These are phyloP conservation scores for Scylla paramamosain DNA, from an alignment of 1,140 invertebrate species.

Conservation along the genomic window DNA sequence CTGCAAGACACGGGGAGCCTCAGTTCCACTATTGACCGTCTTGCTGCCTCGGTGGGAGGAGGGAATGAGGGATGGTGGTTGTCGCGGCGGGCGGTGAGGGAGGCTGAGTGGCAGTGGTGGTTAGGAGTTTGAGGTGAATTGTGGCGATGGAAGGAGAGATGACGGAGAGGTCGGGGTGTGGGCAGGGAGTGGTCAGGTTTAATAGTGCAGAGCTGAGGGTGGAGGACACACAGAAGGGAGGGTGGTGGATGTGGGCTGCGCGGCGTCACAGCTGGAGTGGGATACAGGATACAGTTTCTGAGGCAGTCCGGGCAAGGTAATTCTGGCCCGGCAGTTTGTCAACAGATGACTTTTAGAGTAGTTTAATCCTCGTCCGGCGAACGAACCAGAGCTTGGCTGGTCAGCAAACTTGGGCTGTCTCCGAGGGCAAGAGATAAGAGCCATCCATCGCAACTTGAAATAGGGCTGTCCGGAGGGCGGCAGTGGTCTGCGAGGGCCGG, in stretches of 20 bases:
- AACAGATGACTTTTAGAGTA: slow-evolving; percentile 15
- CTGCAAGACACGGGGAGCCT: background rate
- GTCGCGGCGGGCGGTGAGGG: background rate
- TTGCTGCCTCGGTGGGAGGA: background rate
- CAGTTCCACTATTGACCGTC: background rate
- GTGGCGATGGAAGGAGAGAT: background rate
- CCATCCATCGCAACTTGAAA: slow-evolving; percentile 3
- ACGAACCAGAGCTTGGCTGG: background rate
- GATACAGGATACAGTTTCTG: background rate
- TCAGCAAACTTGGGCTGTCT: background rate
- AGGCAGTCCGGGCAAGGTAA: background rate
- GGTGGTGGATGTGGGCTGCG: background rate
- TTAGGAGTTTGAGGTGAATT: background rate
- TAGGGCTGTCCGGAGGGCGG: background rate
- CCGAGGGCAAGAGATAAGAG: slow-evolving; percentile 10
- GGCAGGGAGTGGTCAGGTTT: background rate
- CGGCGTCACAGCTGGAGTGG: background rate
- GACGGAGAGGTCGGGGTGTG: background rate
- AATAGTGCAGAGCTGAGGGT: background rate
- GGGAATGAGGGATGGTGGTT: slow-evolving; percentile 1
- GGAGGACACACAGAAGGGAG: background rate
- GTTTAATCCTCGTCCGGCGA: background rate
- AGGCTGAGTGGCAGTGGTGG: background rate
- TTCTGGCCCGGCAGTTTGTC: background rate
- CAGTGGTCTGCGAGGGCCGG: background rate